phyloP scores from a whole-genome alignment of 2,113 vertebrate genomes.

The Syngnathus floridae region DNA sequence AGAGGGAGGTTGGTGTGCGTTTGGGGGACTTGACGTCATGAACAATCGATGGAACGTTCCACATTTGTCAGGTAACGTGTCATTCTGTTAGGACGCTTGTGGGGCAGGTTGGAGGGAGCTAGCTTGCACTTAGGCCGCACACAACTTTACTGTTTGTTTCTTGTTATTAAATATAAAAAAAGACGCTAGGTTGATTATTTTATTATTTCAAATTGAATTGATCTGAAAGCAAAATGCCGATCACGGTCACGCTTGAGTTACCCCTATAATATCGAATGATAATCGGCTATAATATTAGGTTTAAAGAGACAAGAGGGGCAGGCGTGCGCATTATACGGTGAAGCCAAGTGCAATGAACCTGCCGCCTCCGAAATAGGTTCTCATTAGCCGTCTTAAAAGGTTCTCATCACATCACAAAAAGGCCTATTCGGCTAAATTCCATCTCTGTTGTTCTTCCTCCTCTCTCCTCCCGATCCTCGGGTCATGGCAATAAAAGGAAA shows the following conservation, averaged over 20 bases:
- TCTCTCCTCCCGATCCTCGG: constrained; percentile 20
- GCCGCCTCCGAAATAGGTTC: constrained; percentile 60
- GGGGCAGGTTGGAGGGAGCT: neutral
- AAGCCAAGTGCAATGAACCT: constrained; percentile 64
- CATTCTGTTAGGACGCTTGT: neutral
- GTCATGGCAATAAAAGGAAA: constrained; percentile 30
- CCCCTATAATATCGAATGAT: neutral
- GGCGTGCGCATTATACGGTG: constrained; percentile 54
- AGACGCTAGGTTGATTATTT: too few species aligned
- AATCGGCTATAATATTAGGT: constrained; percentile 32
- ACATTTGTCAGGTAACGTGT: constrained; percentile 33
- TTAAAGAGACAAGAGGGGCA: constrained; percentile 37
- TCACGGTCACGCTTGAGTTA: neutral
- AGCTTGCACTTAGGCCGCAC: neutral
- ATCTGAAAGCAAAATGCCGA: neutral
- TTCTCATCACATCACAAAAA: constrained; percentile 50
- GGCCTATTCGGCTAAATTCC: constrained; percentile 24
- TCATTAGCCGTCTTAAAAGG: constrained; percentile 65
- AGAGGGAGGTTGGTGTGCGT: constrained; percentile 33
- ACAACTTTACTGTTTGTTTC: constrained; percentile 3
- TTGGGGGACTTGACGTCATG: constrained; percentile 24
- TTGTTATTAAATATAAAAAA: too few species aligned
- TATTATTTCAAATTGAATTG: neutral
- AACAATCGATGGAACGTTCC: constrained; percentile 46
- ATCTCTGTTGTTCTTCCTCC: constrained; percentile 22